These are phyloP conservation scores for Spatulosminthurus flaviceps DNA, from an alignment of 2,888 invertebrate species.

Conservation along the genomic window DNA sequence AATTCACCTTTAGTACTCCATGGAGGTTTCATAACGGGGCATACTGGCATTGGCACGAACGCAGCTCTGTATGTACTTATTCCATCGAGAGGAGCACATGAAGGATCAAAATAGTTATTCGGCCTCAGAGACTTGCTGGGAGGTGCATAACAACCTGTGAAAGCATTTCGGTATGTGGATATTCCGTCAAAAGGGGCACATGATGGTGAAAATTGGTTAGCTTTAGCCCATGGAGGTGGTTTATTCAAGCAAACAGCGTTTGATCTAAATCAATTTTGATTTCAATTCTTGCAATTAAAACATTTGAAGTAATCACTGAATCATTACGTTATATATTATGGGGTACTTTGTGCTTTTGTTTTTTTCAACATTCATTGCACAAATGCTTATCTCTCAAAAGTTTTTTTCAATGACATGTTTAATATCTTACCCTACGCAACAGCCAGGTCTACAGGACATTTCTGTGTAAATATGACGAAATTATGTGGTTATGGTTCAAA, in stretches of 20 bases:
- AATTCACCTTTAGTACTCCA: conserved; percentile 36
- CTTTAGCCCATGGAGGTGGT: conserved; percentile 44
- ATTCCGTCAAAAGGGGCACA: conserved; percentile 48
- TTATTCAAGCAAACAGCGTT: conserved; percentile 48
- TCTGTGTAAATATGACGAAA: neutral
- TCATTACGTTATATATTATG: too few relatives aligned
- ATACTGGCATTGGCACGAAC: conserved; percentile 37
- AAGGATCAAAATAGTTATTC: conserved; percentile 42
- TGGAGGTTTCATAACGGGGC: conserved; percentile 30
- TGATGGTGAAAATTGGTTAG: conserved; percentile 41
- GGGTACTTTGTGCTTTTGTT: too few relatives aligned
- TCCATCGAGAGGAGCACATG: conserved; percentile 51
- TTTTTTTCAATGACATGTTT: neutral
- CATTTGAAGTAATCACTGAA: neutral
- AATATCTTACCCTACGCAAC: conserved; percentile 8
- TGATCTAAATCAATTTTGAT: conserved; percentile 20
- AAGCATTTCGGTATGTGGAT: conserved; percentile 52
- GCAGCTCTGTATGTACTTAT: conserved; percentile 48
- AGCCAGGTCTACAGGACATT: conserved; percentile 1
- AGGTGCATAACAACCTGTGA: conserved; percentile 43
- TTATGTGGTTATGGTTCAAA: neutral
- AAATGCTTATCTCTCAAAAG: neutral
- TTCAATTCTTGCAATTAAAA: too few relatives aligned
- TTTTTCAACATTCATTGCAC: too few relatives aligned
- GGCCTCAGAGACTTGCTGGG: conserved; percentile 52